Evolutionary conservation across 2,797 vertebrate species (phyloP).

Genomic region (Microchirus variegatus): DNA sequence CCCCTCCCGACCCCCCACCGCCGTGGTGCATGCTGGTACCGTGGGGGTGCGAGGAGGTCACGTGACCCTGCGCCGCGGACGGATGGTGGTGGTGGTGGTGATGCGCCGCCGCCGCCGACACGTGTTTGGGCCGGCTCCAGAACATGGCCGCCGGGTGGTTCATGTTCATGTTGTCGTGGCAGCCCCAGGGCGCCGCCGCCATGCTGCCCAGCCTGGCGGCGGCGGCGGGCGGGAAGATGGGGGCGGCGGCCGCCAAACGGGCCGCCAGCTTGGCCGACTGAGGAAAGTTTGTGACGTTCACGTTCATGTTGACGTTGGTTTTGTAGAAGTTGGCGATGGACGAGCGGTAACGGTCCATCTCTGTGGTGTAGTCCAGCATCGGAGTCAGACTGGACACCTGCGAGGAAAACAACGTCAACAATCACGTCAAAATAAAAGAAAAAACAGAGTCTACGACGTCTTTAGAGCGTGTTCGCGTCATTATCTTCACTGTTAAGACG

Average conservation of each 20-base stretch:
- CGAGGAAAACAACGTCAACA: not conserved
- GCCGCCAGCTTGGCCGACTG: conserved; percentile 90
- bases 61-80: conserved; percentile 53
- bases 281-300: conserved; percentile 81
- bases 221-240: conserved; percentile 87
- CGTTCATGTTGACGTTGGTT: conserved; percentile 84
- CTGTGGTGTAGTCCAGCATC: conserved; percentile 92
- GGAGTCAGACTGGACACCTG: conserved; percentile 74
- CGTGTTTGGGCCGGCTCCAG: conserved; percentile 73
- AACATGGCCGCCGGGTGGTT: conserved; percentile 74
- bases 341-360: conserved; percentile 93
- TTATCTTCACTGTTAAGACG: too few species aligned
- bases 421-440: too few species aligned
- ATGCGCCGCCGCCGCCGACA: conserved; percentile 43
- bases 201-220: conserved; percentile 85
- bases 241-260: conserved; percentile 86
- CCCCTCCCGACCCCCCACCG: conserved; percentile 35
- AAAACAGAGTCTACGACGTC: too few species aligned
- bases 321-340: conserved; percentile 94
- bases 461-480: too few species aligned
- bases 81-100: conserved; percentile 64
- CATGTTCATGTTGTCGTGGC: conserved; percentile 80
- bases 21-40: conserved; percentile 66
- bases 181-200: conserved; percentile 91
- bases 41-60: conserved; percentile 62